phyloP scores from a whole-genome alignment of 2,888 invertebrate species.

The Abrostola tripartita region DNA sequence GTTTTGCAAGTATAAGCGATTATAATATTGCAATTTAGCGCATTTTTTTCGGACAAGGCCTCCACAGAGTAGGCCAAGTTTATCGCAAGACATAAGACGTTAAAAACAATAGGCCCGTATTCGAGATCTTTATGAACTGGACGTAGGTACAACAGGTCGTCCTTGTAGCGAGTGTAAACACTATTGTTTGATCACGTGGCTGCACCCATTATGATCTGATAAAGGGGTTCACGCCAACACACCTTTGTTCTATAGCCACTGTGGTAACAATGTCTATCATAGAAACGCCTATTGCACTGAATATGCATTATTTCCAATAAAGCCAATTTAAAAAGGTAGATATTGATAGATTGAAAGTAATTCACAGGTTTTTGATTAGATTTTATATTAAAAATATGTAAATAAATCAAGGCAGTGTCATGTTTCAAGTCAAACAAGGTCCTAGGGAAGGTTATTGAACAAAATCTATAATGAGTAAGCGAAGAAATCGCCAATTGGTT shows the following conservation, averaged over 20 bases:
- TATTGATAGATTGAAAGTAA: conserved; percentile 11
- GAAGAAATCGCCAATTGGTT: conserved; percentile 49
- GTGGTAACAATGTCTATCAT: conserved; percentile 56
- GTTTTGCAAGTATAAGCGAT: conserved; percentile 36
- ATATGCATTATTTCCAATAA: conserved; percentile 38
- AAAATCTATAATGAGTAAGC: conserved; percentile 46
- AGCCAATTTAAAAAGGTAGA: conserved; percentile 11
- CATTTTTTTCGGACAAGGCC: conserved; percentile 49
- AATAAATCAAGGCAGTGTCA: conserved; percentile 51
- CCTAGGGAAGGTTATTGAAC: conserved; percentile 55
- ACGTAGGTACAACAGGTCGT: conserved; percentile 69
- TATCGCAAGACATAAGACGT: conserved; percentile 56
- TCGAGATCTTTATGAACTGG: conserved; percentile 68
- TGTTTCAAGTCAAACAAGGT: conserved; percentile 56
- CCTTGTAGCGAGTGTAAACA: conserved; percentile 82
- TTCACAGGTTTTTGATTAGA: conserved; percentile 8
- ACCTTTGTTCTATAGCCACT: conserved; percentile 68
- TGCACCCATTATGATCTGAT: conserved; percentile 79
- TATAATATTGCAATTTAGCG: conserved; percentile 35
- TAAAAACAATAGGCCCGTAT: conserved; percentile 66
- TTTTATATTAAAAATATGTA: conserved; percentile 46
- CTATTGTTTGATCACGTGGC: conserved; percentile 85
- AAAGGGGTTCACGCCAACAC: conserved; percentile 71
- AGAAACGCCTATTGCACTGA: conserved; percentile 50
- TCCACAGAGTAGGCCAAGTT: conserved; percentile 56